Percentiles rank a stretch among this genome's conserved stretches.
Evolutionary conservation across 2,888 invertebrate genomes (phyloP).

Genomic region (Drosophila conformis): DNA sequence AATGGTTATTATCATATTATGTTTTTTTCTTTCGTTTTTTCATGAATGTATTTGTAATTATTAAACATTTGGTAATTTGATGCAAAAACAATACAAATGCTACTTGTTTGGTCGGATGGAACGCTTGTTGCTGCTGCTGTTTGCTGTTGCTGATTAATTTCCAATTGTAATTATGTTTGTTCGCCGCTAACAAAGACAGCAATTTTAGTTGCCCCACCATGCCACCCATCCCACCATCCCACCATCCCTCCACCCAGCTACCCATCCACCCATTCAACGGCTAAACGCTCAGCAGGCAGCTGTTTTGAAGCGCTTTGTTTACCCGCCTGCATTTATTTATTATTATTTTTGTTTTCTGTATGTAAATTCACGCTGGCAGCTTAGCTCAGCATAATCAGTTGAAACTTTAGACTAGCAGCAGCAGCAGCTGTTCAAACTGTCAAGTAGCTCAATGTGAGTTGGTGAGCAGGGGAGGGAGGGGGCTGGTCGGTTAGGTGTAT

Average conservation of each 20-base stretch:
- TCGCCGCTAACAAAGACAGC: slow-evolving; percentile 31
- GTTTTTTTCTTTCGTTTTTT: background rate
- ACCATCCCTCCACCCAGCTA: background rate
- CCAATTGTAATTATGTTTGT: slow-evolving; percentile 63
- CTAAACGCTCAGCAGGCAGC: slow-evolving; percentile 16
- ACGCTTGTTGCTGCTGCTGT: slow-evolving; percentile 26
- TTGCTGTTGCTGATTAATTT: slow-evolving; percentile 55
- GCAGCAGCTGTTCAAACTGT: slow-evolving; percentile 10
- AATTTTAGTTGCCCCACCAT: background rate
- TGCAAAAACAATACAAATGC: slow-evolving; percentile 44
- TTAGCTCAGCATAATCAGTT: slow-evolving; percentile 55
- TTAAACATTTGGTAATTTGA: slow-evolving; percentile 63
- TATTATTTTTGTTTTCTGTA: slow-evolving; percentile 4
- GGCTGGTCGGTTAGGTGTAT: background rate
- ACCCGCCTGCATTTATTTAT: slow-evolving; percentile 32
- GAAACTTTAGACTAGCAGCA: slow-evolving; percentile 26
- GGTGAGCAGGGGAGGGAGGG: background rate
- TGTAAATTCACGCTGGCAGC: slow-evolving; percentile 33
- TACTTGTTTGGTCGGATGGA: slow-evolving; percentile 49
- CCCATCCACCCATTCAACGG: background rate
- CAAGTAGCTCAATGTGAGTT: background rate
- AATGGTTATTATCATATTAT: slow-evolving; percentile 31
- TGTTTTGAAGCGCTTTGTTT: slow-evolving; percentile 44
- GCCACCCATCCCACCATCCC: background rate
- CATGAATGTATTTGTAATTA: slow-evolving; percentile 22